Evolutionary conservation across 2,113 vertebrate species (phyloP).

Genomic region (Siniperca knerii): DNA sequence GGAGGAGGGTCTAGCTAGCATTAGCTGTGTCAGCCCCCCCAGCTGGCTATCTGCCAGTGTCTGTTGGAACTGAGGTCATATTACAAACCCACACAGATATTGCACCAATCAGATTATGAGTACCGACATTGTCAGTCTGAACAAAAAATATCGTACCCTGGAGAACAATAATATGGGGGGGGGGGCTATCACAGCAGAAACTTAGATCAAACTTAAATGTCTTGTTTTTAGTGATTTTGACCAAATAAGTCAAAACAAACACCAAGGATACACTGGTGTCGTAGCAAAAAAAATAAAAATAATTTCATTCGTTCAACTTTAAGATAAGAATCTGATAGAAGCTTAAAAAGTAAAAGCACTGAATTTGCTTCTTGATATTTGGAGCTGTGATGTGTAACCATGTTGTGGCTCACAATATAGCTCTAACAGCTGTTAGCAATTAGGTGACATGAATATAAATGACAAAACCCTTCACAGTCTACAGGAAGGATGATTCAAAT

Average conservation of each 20-base stretch:
- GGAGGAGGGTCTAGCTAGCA: too few relatives aligned
- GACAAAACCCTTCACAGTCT: conserved; percentile 9
- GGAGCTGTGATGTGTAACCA: not conserved
- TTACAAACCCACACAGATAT: not conserved
- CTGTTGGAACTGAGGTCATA: not conserved
- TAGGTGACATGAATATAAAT: conserved; percentile 10
- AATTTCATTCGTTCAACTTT: not conserved
- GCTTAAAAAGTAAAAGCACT: not conserved
- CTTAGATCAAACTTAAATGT: too few relatives aligned
- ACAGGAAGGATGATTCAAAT: conserved; percentile 16
- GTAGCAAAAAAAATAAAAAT: not conserved
- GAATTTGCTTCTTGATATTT: not conserved
- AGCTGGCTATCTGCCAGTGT: not conserved
- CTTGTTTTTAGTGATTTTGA: too few relatives aligned
- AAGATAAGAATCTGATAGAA: not conserved
- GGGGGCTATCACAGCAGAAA: not conserved
- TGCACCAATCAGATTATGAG: not conserved
- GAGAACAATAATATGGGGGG: not conserved
- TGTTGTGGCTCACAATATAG: conserved; percentile 7
- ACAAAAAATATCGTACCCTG: not conserved
- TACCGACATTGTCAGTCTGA: not conserved
- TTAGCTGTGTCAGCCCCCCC: not conserved
- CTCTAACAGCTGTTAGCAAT: conserved; percentile 12
- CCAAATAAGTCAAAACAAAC: not conserved
- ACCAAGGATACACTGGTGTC: not conserved